These are phyloP conservation scores for Euura saliciscinereae DNA, from an alignment of 1,140 invertebrate species.

Conservation along the genomic window DNA sequence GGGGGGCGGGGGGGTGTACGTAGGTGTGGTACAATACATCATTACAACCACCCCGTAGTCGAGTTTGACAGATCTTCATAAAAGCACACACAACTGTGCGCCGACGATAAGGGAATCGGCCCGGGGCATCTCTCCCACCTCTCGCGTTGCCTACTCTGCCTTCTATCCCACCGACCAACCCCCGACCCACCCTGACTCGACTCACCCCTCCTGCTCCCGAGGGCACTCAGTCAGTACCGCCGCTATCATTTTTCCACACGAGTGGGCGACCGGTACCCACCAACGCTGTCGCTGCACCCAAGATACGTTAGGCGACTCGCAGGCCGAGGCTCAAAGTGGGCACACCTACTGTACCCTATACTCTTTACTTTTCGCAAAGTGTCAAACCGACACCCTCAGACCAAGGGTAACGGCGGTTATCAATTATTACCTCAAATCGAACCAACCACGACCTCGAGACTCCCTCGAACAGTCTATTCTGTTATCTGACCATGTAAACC, in stretches of 20 bases:
- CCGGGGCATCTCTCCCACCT: slow-evolving; percentile 26
- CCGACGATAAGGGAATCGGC: slow-evolving; percentile 10
- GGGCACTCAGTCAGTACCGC: slow-evolving; percentile 42
- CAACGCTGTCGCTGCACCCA: not conserved
- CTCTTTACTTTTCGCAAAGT: slow-evolving; percentile 21
- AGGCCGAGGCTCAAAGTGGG: no score
- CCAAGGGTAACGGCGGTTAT: not conserved
- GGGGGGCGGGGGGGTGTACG: not conserved
- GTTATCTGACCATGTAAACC: no score
- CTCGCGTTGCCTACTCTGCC: slow-evolving; percentile 19
- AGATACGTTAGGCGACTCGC: not conserved
- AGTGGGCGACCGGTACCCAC: slow-evolving; percentile 41
- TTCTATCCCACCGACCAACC: slow-evolving; percentile 15
- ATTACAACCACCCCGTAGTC: not conserved
- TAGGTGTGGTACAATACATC: not conserved
- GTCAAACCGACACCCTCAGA: slow-evolving; percentile 20
- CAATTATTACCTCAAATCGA: not conserved
- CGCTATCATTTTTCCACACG: slow-evolving; percentile 58
- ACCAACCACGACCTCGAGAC: not conserved
- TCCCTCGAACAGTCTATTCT: not conserved
- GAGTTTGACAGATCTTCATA: slow-evolving; percentile 4
- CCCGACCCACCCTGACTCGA: slow-evolving; percentile 25
- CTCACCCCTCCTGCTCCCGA: slow-evolving; percentile 22
- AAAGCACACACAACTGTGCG: slow-evolving; percentile 6
- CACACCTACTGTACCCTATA: not conserved